Evolutionary conservation across 2,797 vertebrate genomes (phyloP).

Genomic region (Lagorchestes hirsutus): DNA sequence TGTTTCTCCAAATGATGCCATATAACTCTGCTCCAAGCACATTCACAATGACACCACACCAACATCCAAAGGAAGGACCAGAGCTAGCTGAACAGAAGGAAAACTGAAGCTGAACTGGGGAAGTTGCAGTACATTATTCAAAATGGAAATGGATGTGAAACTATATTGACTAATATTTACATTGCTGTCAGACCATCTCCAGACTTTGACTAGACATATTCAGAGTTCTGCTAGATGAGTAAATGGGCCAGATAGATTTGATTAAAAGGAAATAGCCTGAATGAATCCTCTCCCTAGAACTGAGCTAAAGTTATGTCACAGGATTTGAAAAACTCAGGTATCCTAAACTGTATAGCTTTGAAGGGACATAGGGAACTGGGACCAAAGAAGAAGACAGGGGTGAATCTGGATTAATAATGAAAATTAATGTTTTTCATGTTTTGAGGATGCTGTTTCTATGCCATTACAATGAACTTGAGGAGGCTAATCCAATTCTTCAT

Average conservation of each 20-base stretch:
- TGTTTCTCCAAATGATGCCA: slow-evolving; percentile 91
- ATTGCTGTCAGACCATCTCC: slow-evolving; percentile 16
- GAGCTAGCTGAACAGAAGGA: slow-evolving; percentile 73
- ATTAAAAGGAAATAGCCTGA: slow-evolving; percentile 50
- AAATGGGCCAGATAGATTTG: slow-evolving; percentile 59
- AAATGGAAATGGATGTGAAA: slow-evolving; percentile 71
- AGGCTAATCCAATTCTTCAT: background rate
- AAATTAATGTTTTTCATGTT: background rate
- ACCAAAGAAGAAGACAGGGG: background rate
- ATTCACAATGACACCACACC: slow-evolving; percentile 85
- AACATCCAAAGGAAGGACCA: slow-evolving; percentile 83
- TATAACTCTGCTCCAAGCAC: slow-evolving; percentile 89
- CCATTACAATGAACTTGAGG: background rate
- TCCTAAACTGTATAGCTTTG: background rate
- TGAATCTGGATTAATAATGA: background rate
- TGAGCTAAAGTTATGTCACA: slow-evolving; percentile 55
- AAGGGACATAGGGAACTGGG: slow-evolving; percentile 13
- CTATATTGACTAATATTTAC: slow-evolving; percentile 63
- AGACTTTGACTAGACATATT: slow-evolving; percentile 46
- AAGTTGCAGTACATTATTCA: slow-evolving; percentile 80
- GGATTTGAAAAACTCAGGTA: slow-evolving; percentile 53
- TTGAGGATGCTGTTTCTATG: background rate
- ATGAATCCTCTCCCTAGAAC: slow-evolving; percentile 56
- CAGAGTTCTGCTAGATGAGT: slow-evolving; percentile 45
- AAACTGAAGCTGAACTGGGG: slow-evolving; percentile 73